Conservation (phyloP, 2,888 invertebrate species). For the Crocallis elinguaria region DNA sequence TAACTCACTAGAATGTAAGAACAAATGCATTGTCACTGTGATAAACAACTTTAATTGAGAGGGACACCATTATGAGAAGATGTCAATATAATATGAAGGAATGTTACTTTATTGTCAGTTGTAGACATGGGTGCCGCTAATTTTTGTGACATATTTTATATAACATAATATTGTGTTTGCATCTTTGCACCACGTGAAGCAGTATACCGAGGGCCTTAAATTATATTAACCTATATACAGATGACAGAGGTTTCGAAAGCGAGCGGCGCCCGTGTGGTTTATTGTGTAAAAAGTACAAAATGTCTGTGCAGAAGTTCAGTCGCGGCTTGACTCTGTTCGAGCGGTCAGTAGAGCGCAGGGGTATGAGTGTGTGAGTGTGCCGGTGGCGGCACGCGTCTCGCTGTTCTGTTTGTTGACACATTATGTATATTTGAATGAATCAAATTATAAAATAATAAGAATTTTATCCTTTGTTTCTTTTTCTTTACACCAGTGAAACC, state of each 20-base stretch:
- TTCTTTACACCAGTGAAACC: constrained; percentile 3
- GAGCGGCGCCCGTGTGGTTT: constrained; percentile 45
- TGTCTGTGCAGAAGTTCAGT: constrained; percentile 81
- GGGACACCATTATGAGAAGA: constrained; percentile 69
- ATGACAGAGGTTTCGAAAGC: constrained; percentile 34
- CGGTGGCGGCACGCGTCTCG: constrained; percentile 72
- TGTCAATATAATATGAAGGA: constrained; percentile 35
- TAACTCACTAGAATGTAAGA: constrained; percentile 83
- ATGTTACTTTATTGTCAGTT: constrained; percentile 61
- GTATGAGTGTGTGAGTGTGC: constrained; percentile 47
- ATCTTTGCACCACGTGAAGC: constrained; percentile 22
- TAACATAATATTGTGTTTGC: constrained; percentile 9
- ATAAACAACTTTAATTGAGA: constrained; percentile 77
- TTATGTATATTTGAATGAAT: constrained; percentile 84
- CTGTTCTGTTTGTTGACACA: constrained; percentile 84
- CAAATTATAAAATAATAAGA: constrained; percentile 84
- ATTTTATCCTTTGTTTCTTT: constrained; percentile 69
- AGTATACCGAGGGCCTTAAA: constrained; percentile 33
- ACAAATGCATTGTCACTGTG: constrained; percentile 84
- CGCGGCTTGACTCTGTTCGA: constrained; percentile 64
- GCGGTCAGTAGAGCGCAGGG: constrained; percentile 47
- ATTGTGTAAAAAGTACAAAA: constrained; percentile 72
- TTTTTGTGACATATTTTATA: constrained; percentile 20
- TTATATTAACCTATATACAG: constrained; percentile 15
- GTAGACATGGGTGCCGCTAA: constrained; percentile 53